Evolutionary conservation across 2,888 invertebrate genomes (phyloP), one percentile per base, ranked within the genome.

Genomic region (Linnaemya vulpina): DNA sequence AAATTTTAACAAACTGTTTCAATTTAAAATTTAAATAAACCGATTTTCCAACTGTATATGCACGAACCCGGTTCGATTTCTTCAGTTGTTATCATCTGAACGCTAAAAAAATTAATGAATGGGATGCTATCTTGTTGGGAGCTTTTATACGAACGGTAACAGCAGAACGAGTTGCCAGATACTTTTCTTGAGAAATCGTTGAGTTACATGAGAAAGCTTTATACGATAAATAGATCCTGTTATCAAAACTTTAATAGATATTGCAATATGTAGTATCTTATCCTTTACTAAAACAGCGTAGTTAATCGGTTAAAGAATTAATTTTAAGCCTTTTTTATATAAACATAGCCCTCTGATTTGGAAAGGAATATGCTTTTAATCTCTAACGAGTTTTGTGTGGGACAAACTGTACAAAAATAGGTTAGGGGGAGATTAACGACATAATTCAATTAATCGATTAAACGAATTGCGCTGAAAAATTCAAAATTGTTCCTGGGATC

Each of bases 81-180:
- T 87, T 74, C 63, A 85, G 79, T 75, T 75, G 68, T 77, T 79
- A 80, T 75, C 76, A 79, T 70, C 58, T 83, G 11, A 75, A 58
- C 46, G 73, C 63, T 87, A 78, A 73, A 74, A 86, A 81, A 70
- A 71, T n/a, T 70, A 85, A 82, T 85, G 71, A 84, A 77, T 40
- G 68, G 49, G 51, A 70, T 78, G 82, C 74, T 85, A 78, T 78
- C 78, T 68, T 55, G 74, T 25, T 40, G 40, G 60, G 22, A 78
- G 74, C 81, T 85, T 85, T 85, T 85, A 85, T 85, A 85, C 74
- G 17, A 60, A 76, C 49, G 20, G 15, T 22, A 58, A 25, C 15
- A 62, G 35, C 20, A 35, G 10, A 40, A 40, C n/a, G 20, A 65
- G 63, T n/a, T 43, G 63, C 43, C 63, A 43, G 15, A 43, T 15